Evolutionary conservation across 1,140 invertebrate species (phyloP), one percentile per base, ranked within the genome.

Genomic region (Leptinotarsa defecta): DNA sequence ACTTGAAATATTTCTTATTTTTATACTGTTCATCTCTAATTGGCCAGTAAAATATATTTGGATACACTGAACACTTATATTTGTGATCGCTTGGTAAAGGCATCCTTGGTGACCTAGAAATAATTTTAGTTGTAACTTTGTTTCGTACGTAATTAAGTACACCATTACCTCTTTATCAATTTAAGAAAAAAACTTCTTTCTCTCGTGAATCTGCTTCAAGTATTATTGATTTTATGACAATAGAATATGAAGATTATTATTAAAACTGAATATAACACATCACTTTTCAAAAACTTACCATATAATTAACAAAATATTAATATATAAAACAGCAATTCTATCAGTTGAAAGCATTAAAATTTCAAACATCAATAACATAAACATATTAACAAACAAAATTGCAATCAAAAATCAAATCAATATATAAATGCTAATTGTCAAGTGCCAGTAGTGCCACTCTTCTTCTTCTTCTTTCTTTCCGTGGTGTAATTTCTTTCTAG

Each of bases 111-210:
- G 49, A 15, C 49, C 49, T 52, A 52, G 49, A 52, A 52, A 52
- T 52, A 52, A 52, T 52, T 52, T n/a, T 52, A 52, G 13, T 52
- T 52, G 17, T 15, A 52, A 52, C 49, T 52, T 52, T 52, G 4
- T 52, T 52, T n/a, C 49, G 17, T 52, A 52, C 49, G 49, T 52
- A 52, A 52, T 52, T 52, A 52, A 52, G 49, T 52, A 52, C 49
- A 52, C 49, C 49, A 52, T 52, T 52, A 52, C 49, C 49, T 52
- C 49, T 52, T 52, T 52, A 52, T 52, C 49, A 52, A 52, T 52
- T 52, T 52, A 52, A 52, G 49, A 52, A 52, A 52, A 52, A 52
- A 52, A 52, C 49, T 52, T n/a, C 49, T 13, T 52, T 52, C 49
- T 52, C 49, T 52, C 49, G 49, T 52, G 15, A 52, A n/a, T 52